Percentiles rank a stretch among this genome's conserved stretches.
These are phyloP conservation scores for Cercocebus atys DNA, from an alignment of 2,113 vertebrate genomes.

Conservation along the genomic window DNA sequence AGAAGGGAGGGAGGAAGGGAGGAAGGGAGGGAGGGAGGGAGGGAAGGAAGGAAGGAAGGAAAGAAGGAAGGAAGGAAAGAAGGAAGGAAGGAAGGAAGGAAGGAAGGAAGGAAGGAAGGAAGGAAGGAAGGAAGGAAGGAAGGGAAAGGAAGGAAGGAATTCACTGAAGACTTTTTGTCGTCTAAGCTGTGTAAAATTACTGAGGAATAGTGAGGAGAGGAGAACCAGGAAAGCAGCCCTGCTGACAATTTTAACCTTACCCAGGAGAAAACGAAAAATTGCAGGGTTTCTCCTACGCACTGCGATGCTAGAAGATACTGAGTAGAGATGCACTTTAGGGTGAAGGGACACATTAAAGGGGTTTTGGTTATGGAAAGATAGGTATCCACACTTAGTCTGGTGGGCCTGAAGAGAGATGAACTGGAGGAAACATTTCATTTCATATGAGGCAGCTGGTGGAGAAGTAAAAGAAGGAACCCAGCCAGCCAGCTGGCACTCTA, in stretches of 20 bases:
- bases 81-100: rapidly evolving
- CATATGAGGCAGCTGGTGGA: background rate
- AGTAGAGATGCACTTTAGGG: background rate
- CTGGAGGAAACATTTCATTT: background rate
- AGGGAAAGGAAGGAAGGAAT: no score
- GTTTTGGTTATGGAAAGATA: background rate
- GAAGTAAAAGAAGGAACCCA: background rate
- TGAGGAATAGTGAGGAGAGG: background rate
- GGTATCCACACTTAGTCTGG: background rate
- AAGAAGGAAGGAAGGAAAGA: rapidly evolving
- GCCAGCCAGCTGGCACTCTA: background rate
- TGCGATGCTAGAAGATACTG: background rate
- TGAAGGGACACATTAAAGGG: background rate
- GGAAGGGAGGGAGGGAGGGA: rapidly evolving
- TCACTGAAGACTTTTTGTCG: background rate
- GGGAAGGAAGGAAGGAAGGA: rapidly evolving
- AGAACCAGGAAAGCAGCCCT: background rate
- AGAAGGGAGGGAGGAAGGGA: no score
- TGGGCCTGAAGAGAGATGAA: background rate
- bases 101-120: no score
- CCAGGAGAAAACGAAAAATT: background rate
- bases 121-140: no score
- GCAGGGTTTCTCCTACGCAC: background rate
- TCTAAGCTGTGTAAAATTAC: background rate
- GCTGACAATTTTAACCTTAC: background rate